phyloP scores from a whole-genome alignment of 1,140 invertebrate genomes.

The Sycophila sp. region DNA sequence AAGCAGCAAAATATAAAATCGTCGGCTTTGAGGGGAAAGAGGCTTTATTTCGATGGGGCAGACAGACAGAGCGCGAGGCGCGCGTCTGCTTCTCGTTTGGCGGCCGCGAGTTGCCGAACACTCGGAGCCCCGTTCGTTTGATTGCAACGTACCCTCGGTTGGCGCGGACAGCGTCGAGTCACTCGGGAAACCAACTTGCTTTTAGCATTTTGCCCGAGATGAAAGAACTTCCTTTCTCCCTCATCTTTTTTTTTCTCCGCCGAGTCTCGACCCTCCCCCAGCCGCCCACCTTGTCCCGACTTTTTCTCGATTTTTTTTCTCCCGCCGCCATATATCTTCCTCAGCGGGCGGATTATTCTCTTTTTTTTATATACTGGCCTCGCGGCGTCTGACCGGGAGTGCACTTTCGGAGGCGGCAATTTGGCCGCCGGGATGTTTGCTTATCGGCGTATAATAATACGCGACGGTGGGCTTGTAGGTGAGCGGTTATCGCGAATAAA shows the following conservation, averaged over 20 bases:
- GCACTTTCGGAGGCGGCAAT: no score
- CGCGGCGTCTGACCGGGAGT: no score
- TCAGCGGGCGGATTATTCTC: neutral
- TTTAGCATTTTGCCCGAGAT: slow-evolving; percentile 3
- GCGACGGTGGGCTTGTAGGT: no score
- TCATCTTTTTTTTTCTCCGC: neutral
- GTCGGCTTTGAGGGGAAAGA: no score
- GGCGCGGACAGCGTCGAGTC: neutral
- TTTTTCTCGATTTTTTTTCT: neutral
- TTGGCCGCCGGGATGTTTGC: no score
- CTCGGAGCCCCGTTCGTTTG: neutral
- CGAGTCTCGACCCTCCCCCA: neutral
- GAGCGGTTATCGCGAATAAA: no score
- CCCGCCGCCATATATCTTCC: neutral
- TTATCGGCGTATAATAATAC: no score
- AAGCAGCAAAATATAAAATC: no score
- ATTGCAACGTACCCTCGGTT: neutral
- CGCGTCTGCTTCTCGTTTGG: neutral
- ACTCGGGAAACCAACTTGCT: slow-evolving; percentile 4
- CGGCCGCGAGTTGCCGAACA: neutral
- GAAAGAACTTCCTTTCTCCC: neutral
- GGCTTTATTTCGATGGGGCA: no score
- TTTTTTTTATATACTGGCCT: no score
- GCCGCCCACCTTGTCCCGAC: neutral
- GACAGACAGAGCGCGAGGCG: no score